Evolutionary conservation across 2,113 vertebrate species (phyloP).

Genomic region (Spea multiplicata): DNA sequence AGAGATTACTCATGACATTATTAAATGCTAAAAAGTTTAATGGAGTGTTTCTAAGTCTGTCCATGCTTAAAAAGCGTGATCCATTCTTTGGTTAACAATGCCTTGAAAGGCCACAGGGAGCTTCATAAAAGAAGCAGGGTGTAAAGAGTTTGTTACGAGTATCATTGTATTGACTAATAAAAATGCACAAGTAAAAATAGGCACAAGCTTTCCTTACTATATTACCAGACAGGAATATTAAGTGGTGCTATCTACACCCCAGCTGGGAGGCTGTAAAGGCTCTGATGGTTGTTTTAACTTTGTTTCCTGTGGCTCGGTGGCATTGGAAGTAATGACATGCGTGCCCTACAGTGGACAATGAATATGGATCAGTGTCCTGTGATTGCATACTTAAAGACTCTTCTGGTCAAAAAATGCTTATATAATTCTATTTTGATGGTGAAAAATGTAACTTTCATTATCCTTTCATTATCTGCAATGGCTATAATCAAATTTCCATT

Average conservation of each 20-base stretch:
- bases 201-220: conserved; percentile 59
- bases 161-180: conserved; percentile 74
- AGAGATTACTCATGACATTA: conserved; percentile 69
- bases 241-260: conserved; percentile 55
- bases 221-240: conserved; percentile 65
- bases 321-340: conserved; percentile 7
- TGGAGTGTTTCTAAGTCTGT: conserved; percentile 79
- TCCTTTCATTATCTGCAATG: conserved; percentile 35
- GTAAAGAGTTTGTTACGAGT: conserved; percentile 80
- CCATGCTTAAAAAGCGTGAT: conserved; percentile 79
- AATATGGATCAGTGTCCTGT: conserved; percentile 57
- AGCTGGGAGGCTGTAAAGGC: conserved; percentile 55
- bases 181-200: conserved; percentile 74
- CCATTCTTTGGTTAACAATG: conserved; percentile 92
- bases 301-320: conserved; percentile 48
- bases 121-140: conserved; percentile 79
- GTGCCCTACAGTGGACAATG: conserved; percentile 50
- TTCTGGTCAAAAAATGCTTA: conserved; percentile 43
- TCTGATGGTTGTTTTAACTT: conserved; percentile 49
- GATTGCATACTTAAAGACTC: conserved; percentile 55
- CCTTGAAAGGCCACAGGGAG: conserved; percentile 78
- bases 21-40: conserved; percentile 79
- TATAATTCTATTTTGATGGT: conserved; percentile 38
- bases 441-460: conserved; percentile 39
- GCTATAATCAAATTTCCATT: conserved; percentile 33